A percentile compares a stretch with the other conserved stretches of the same genome.
These are phyloP conservation scores for Tragelaphus oryx DNA, from an alignment of 2,797 vertebrate genomes.

Conservation along the genomic window DNA sequence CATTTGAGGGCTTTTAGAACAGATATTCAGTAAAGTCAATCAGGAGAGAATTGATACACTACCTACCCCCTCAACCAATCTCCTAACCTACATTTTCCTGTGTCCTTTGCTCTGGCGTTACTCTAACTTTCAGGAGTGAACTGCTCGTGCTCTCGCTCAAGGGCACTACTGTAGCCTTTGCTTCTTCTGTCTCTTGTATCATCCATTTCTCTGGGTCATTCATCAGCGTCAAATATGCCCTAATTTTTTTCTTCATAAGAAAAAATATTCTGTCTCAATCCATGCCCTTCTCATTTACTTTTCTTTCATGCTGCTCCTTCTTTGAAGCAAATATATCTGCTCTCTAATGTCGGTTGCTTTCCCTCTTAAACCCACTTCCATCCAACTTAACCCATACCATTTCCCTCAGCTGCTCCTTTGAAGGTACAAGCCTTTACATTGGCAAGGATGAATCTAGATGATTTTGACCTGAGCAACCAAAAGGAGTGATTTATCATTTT, in stretches of 20 bases:
- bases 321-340: neutral
- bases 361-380: neutral
- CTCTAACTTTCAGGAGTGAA: neutral
- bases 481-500: neutral
- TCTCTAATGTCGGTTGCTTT: neutral
- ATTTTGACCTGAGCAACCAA: neutral
- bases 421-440: neutral
- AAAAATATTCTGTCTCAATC: neutral
- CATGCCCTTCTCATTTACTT: neutral
- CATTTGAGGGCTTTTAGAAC: neutral
- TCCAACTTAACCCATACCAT: neutral
- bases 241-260: neutral
- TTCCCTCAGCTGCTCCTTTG: neutral
- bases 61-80: accelerated
- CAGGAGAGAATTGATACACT: neutral
- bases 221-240: neutral
- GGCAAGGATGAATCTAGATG: neutral
- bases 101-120: neutral
- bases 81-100: neutral
- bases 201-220: neutral
- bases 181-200: neutral
- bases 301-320: neutral
- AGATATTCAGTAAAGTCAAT: neutral
- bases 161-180: no score
- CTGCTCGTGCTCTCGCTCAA: neutral